Conservation (phyloP, 2,797 vertebrate species). For the Leucoraja ocellata region DNA sequence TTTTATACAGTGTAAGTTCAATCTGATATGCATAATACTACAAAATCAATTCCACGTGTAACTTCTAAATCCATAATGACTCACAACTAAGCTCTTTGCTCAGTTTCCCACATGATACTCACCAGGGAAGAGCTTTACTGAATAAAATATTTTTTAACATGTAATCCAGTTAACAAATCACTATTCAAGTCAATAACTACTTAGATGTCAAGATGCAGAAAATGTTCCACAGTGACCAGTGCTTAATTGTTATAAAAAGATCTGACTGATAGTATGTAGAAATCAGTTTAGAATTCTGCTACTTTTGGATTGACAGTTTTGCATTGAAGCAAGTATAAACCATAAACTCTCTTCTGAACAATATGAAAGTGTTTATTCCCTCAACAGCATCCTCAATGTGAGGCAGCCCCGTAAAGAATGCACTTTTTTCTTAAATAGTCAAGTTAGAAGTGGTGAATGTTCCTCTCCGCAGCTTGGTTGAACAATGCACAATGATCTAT, state of each 20-base stretch:
- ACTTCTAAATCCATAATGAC: constrained; percentile 19
- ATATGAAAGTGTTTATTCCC: neutral
- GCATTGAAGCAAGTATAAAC: neutral
- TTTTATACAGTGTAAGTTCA: neutral
- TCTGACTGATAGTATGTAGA: neutral
- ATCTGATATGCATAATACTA: neutral
- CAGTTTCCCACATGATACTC: neutral
- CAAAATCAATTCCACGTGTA: neutral
- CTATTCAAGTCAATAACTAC: neutral
- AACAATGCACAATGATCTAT: neutral
- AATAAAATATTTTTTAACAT: neutral
- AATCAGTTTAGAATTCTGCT: no score
- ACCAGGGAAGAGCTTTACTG: neutral
- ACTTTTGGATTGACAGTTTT: neutral
- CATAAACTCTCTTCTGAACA: neutral
- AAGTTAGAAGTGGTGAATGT: neutral
- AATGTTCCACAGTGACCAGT: neutral
- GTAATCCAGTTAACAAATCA: neutral
- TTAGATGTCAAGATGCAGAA: neutral
- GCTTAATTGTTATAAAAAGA: neutral
- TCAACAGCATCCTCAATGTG: neutral
- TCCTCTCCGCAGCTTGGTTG: neutral
- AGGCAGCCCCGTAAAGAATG: neutral
- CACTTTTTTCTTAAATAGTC: neutral
- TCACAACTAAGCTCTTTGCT: neutral